Conservation (phyloP, 2,797 vertebrate species). For the Jordanella pulchra region DNA sequence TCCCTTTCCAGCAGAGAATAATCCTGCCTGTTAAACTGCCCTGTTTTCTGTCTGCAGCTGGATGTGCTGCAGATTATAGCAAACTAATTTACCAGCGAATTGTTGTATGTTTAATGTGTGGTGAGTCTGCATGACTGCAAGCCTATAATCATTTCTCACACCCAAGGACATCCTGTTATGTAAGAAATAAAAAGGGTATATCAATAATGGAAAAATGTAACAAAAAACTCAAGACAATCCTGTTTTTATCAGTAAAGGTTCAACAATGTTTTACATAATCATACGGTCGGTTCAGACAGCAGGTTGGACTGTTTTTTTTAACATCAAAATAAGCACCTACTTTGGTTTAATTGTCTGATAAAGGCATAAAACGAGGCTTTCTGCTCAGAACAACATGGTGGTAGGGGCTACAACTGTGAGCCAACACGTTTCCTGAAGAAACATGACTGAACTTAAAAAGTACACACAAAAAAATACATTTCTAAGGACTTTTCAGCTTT, state of each 20-base stretch:
- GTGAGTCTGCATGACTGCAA: constrained; percentile 45
- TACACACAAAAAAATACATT: no score
- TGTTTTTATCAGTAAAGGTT: background rate
- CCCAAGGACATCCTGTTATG: constrained; percentile 43
- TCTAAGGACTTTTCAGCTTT: no score
- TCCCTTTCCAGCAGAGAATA: constrained; percentile 6
- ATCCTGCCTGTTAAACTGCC: constrained; percentile 37
- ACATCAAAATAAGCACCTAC: no score
- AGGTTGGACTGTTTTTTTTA: no score
- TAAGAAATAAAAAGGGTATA: constrained; percentile 4
- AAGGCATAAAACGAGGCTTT: no score
- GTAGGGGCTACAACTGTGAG: no score
- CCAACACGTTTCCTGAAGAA: no score
- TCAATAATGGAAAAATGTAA: background rate
- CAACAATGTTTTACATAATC: background rate
- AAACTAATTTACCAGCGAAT: constrained; percentile 5
- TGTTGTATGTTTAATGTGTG: constrained; percentile 10
- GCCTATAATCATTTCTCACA: constrained; percentile 43
- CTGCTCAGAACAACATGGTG: no score
- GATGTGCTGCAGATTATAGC: constrained; percentile 29
- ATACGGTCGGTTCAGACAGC: no score
- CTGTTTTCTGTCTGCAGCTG: constrained; percentile 37
- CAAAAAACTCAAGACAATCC: background rate
- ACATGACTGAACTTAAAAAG: no score
- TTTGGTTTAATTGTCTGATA: no score